These are phyloP conservation scores for Drosophila miranda DNA, from an alignment of 1,140 invertebrate species.

Conservation along the genomic window DNA sequence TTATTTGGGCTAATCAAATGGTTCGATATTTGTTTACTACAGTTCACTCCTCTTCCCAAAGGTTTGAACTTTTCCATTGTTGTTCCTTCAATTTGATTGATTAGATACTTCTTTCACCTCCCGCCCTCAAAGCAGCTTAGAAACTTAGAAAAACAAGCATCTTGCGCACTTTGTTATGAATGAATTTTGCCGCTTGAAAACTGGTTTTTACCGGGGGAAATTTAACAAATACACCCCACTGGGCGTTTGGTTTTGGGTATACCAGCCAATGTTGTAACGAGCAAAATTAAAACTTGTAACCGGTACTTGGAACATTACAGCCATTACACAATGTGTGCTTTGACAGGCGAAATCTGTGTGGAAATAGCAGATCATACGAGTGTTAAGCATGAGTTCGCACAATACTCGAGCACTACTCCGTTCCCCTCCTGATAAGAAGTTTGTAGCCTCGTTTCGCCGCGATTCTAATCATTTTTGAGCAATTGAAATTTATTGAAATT, in stretches of 20 bases:
- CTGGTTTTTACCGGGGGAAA: conserved; percentile 38
- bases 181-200: conserved; percentile 23
- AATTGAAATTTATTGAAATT: conserved; percentile 10
- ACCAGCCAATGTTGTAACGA: conserved; percentile 1
- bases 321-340: conserved; percentile 25
- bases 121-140: background rate
- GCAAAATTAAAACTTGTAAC: conserved; percentile 14
- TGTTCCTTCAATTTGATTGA: conserved; percentile 22
- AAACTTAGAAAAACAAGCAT: background rate
- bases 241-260: conserved; percentile 5
- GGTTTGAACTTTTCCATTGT: conserved; percentile 28
- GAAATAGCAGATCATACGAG: conserved; percentile 23
- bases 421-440: conserved; percentile 27
- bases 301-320: background rate
- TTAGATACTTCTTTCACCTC: background rate
- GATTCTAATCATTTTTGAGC: conserved; percentile 8
- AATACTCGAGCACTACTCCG: conserved; percentile 4
- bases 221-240: conserved; percentile 14
- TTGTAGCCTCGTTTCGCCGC: conserved; percentile 8
- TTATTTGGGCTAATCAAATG: conserved; percentile 14
- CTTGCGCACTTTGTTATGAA: conserved; percentile 19
- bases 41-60: background rate
- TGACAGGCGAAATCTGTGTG: conserved; percentile 1
- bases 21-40: conserved; percentile 25
- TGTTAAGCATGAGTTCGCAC: conserved; percentile 38